These are phyloP conservation scores for Ceratosolen solmsi DNA, from an alignment of 1,140 invertebrate species.

Conservation along the genomic window DNA sequence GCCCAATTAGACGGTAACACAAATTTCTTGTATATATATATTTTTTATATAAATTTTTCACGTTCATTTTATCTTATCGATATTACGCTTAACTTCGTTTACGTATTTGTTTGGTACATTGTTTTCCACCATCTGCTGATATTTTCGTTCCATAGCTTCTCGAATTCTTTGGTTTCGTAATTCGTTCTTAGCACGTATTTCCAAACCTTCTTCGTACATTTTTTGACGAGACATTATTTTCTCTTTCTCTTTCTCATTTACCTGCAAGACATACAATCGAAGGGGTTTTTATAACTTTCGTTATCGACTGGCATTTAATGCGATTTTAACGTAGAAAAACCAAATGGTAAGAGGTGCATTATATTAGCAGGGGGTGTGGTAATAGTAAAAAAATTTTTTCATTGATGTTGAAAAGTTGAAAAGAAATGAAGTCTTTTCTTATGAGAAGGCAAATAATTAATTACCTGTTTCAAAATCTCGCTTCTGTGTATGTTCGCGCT, in stretches of 20 bases:
- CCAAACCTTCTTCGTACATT: constrained; percentile 78
- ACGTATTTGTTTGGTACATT: constrained; percentile 68
- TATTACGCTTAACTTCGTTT: constrained; percentile 67
- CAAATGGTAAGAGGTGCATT: too few relatives aligned
- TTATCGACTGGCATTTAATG: too few relatives aligned
- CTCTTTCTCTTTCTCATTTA: constrained; percentile 80
- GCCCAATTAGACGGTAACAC: not conserved
- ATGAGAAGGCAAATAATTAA: not conserved
- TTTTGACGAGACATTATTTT: constrained; percentile 76
- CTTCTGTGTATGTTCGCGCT: constrained; percentile 62
- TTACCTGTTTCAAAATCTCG: constrained; percentile 70
- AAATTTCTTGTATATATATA: not conserved
- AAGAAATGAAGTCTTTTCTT: too few relatives aligned
- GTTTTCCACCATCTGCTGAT: constrained; percentile 73
- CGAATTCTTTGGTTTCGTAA: constrained; percentile 74
- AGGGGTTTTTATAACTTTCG: too few relatives aligned
- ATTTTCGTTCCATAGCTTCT: constrained; percentile 77
- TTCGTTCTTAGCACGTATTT: constrained; percentile 76
- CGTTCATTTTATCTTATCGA: constrained; percentile 62
- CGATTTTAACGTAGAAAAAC: too few relatives aligned
- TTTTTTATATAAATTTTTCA: not conserved
- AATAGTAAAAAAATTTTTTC: too few relatives aligned
- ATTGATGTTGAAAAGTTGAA: too few relatives aligned
- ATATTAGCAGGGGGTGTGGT: too few relatives aligned
- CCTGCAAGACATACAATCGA: constrained; percentile 72